Evolutionary conservation across 2,888 invertebrate genomes (phyloP), one percentile per base, ranked within the genome.

Genomic region (Baronia brevicornis): DNA sequence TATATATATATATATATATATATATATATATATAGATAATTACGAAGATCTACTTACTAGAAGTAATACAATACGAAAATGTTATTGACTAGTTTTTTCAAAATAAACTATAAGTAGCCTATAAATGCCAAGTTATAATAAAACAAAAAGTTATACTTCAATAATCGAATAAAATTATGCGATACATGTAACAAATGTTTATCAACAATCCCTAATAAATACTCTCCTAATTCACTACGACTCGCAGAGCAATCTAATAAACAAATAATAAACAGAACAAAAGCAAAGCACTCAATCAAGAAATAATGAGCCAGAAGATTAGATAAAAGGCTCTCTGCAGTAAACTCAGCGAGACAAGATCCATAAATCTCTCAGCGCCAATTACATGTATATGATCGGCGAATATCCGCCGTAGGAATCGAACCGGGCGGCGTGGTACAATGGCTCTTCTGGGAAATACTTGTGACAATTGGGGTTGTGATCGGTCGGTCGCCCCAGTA

Each of bases 391-490:
- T 71, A 74, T 77, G 74, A 77, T 75, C 65, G 66, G 46, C 44
- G 48, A 43, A 43, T 50, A 50, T 44, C 45, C 48, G 50, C 41
- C 40, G 43, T 44, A 48, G 51, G 65, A 60, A 55, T 64, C 59
- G 59, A 60, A 54, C 23, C 28, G 17, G 38, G 28, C 20, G 25
- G 29, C 31, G 36, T 5, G 21, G 27, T 11, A 51, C 61, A 66
- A 78, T 74, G 58, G 69, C 57, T 41, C 78, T 67, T 51, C 45
- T 45, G 78, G 78, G 78, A 78, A 74, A 75, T 74, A 54, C 40
- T 29, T 21, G 52, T 46, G 60, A 61, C 64, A 53, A 66, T 61
- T 53, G 60, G 60, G 60, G 56, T 59, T 48, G 46, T 33, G 33
- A 41, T 39, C 39, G 41, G 32, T 18, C 28, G 20, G 15, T 20